Conservation (phyloP, 2,888 invertebrate species). For the Diarsia dahlii region DNA sequence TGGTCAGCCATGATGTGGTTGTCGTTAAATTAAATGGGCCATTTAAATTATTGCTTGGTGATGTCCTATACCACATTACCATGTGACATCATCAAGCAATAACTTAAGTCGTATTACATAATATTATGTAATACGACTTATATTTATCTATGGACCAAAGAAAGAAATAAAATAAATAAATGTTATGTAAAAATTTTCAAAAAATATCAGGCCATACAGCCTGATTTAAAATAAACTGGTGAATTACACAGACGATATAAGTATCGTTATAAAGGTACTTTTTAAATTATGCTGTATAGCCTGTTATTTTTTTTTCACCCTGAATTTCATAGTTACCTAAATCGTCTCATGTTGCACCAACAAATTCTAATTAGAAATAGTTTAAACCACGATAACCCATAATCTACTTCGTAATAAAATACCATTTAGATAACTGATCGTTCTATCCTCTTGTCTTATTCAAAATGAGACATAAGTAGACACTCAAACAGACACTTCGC, state of each 20-base stretch:
- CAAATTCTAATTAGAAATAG: not conserved
- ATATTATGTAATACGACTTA: no score
- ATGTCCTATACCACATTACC: not conserved
- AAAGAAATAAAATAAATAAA: no score
- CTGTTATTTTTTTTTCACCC: not conserved
- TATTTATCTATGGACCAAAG: no score
- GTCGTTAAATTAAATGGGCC: slow-evolving; percentile 65
- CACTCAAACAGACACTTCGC: not conserved
- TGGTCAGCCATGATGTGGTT: slow-evolving; percentile 53
- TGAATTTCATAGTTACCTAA: not conserved
- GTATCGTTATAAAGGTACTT: no score
- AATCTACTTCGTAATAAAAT: not conserved
- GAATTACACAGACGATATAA: no score
- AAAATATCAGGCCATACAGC: no score
- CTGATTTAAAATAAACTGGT: no score
- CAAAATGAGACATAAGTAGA: not conserved
- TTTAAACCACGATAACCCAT: not conserved
- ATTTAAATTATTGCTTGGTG: slow-evolving; percentile 29
- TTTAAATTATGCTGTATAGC: not conserved
- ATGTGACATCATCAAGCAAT: no score
- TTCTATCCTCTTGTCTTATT: not conserved
- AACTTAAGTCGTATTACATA: no score
- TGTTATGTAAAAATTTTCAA: no score
- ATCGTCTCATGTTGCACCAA: not conserved
- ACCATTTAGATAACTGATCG: not conserved